Percentiles rank a stretch among this genome's conserved stretches.
Conservation (phyloP, 2,797 vertebrate genomes). For the Platyrinchus mystaceus region DNA sequence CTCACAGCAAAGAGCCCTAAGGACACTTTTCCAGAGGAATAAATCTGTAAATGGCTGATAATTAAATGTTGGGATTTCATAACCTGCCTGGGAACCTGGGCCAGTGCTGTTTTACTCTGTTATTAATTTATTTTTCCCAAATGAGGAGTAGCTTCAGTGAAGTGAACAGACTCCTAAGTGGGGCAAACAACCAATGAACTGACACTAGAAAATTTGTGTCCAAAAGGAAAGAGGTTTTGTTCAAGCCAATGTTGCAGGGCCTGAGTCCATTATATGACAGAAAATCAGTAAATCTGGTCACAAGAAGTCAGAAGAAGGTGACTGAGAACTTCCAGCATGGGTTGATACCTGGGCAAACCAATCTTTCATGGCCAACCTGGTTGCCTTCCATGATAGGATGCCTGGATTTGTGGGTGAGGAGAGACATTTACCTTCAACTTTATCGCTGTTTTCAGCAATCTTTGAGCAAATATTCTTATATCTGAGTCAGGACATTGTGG, state of each 20-base stretch:
- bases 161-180: neutral
- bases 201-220: neutral
- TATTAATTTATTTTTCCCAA: neutral
- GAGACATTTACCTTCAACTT: neutral
- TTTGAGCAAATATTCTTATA: neutral
- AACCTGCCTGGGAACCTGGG: neutral
- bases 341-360: neutral
- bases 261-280: neutral
- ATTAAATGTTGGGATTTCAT: neutral
- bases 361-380: neutral
- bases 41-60: neutral
- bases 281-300: neutral
- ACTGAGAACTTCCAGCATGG: neutral
- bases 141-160: neutral
- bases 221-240: neutral
- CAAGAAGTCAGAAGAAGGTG: neutral
- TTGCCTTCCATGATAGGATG: neutral
- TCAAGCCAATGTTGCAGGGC: neutral
- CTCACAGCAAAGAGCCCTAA: neutral
- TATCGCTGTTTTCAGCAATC: neutral
- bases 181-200: neutral
- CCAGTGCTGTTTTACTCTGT: neutral
- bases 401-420: neutral
- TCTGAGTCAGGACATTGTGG: neutral
- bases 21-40: neutral